Conservation (phyloP, 2,113 vertebrate genomes). For the Brienomyrus brachyistius region DNA sequence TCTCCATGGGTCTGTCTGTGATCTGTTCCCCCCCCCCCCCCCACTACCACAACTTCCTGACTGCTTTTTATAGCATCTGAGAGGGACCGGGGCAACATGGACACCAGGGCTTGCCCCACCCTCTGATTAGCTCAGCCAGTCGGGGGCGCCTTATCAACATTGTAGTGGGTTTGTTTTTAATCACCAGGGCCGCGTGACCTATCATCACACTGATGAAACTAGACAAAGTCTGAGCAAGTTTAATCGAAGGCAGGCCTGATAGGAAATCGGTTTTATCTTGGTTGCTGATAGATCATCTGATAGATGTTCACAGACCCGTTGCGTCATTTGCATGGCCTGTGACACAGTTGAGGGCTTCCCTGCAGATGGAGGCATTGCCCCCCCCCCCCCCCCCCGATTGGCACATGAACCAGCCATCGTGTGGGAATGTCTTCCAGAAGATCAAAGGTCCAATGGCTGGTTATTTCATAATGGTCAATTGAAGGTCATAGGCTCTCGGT, state of each 20-base stretch:
- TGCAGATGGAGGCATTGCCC: neutral
- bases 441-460: neutral
- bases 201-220: neutral
- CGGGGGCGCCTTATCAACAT: neutral
- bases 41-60: neutral
- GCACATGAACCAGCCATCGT: neutral
- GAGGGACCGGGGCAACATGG: neutral
- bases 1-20: neutral
- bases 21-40: neutral
- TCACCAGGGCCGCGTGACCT: neutral
- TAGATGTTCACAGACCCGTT: neutral
- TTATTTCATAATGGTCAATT: neutral
- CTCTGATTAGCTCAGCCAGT: neutral
- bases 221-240: neutral
- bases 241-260: neutral
- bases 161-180: constrained; percentile 33
- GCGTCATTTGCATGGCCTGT: neutral
- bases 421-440: neutral
- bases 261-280: neutral
- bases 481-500: neutral
- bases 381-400: neutral
- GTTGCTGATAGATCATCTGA: neutral
- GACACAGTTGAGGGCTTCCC: neutral
- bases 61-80: constrained; percentile 30
- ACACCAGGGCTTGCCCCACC: neutral